Conservation (phyloP, 2,113 vertebrate species). For the Oreochromis niloticus region DNA sequence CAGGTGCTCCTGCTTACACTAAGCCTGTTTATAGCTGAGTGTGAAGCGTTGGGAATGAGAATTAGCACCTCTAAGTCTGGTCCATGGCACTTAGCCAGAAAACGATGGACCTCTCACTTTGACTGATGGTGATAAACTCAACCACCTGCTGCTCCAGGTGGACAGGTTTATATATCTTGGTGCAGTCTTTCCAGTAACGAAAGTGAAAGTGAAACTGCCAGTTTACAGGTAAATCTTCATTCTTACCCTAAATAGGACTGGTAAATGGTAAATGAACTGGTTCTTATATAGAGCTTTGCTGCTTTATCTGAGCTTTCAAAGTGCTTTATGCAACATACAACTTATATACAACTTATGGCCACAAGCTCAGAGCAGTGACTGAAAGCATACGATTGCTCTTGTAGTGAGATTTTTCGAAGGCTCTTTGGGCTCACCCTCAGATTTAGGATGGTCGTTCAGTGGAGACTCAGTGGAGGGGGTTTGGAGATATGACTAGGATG, state of each 20-base stretch:
- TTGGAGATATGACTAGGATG: neutral
- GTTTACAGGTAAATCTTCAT: neutral
- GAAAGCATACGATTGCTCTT: fast-evolving
- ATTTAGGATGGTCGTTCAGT: neutral
- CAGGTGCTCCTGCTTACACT: neutral
- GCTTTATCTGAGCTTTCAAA: neutral
- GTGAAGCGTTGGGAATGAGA: neutral
- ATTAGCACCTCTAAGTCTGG: neutral
- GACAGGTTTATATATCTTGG: neutral
- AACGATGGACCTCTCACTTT: neutral
- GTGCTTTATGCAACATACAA: neutral
- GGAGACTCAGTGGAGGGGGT: neutral
- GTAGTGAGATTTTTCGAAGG: neutral
- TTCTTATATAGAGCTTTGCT: neutral
- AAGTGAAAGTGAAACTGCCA: neutral
- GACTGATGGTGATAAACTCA: neutral
- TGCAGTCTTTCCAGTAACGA: neutral
- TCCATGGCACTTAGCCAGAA: neutral
- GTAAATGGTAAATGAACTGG: neutral
- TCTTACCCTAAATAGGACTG: neutral
- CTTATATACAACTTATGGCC: neutral
- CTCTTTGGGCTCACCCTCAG: neutral
- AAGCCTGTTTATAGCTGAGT: neutral
- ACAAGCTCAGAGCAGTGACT: neutral
- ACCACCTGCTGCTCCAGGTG: neutral